phyloP scores from a whole-genome alignment of 2,113 vertebrate species.

The Eonycteris spelaea region DNA sequence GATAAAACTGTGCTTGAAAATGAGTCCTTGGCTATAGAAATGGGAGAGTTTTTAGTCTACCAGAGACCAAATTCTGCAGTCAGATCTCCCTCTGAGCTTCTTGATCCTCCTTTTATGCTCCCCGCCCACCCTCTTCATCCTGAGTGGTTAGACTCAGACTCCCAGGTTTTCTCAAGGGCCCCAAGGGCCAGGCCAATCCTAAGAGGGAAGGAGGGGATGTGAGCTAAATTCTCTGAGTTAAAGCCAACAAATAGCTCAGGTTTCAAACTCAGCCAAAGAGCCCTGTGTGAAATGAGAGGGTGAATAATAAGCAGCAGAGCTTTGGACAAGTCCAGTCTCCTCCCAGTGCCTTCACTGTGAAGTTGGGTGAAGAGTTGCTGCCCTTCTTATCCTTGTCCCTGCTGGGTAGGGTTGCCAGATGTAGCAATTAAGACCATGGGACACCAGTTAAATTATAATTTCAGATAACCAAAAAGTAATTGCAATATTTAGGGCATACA shows the following conservation, averaged over 20 bases:
- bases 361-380: neutral
- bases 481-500: neutral
- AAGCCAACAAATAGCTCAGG: neutral
- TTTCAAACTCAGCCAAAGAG: neutral
- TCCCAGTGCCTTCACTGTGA: neutral
- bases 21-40: neutral
- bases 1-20: neutral
- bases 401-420: neutral
- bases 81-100: neutral
- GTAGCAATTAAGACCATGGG: neutral
- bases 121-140: neutral
- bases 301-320: neutral
- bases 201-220: neutral
- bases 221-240: neutral
- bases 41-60: neutral
- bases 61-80: neutral
- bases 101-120: neutral
- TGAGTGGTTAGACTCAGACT: neutral
- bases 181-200: neutral
- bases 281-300: neutral
- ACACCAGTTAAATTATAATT: neutral
- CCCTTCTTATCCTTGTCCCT: neutral
- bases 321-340: neutral
- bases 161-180: neutral
- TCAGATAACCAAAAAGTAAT: neutral